Conservation (phyloP, 2,888 invertebrate genomes). For the Subacronicta megacephala region DNA sequence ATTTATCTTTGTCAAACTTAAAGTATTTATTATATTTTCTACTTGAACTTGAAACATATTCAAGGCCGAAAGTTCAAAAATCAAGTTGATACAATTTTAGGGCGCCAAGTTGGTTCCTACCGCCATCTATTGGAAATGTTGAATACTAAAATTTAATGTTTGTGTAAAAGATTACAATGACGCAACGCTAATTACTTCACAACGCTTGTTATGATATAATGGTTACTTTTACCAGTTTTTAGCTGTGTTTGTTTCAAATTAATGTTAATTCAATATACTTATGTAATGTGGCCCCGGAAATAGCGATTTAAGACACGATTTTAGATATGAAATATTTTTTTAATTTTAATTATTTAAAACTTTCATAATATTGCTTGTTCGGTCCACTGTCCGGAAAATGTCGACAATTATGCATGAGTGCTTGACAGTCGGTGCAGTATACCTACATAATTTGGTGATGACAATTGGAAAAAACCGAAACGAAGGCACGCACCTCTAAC, state of each 20-base stretch:
- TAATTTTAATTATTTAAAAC: background rate
- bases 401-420: no score
- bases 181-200: conserved; percentile 31
- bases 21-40: no score
- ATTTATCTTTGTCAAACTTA: no score
- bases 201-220: conserved; percentile 35
- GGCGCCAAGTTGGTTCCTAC: background rate
- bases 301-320: conserved; percentile 8
- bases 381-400: no score
- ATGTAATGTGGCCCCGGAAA: conserved; percentile 28
- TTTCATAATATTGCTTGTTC: no score
- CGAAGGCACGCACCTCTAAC: no score
- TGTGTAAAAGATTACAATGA: conserved; percentile 32
- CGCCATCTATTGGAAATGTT: conserved; percentile 29
- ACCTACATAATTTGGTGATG: no score
- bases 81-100: background rate
- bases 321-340: background rate
- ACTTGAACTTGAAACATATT: no score
- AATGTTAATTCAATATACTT: conserved; percentile 46
- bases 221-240: conserved; percentile 38
- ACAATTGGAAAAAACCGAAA: no score
- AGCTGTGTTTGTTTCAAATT: conserved; percentile 36
- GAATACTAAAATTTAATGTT: conserved; percentile 11
- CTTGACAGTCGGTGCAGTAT: no score
- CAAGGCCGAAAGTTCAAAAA: no score